Conservation (phyloP, 2,797 vertebrate species). For the Lophotriccus pileatus region DNA sequence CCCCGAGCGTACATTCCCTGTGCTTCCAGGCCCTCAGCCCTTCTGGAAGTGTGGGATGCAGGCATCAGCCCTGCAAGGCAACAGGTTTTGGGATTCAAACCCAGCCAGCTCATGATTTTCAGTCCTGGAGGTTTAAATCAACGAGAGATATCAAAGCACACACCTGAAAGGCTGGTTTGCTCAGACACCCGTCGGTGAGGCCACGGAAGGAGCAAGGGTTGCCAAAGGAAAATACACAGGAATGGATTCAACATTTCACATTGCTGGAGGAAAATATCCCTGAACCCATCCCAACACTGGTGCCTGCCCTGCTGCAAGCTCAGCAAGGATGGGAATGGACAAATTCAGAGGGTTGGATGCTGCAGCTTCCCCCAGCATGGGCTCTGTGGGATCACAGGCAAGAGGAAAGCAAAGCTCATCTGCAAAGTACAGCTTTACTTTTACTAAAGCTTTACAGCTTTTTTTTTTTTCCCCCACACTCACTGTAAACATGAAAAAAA, state of each 20-base stretch:
- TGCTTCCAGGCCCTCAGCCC: background rate
- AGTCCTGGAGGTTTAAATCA: background rate
- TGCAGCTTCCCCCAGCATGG: accelerated
- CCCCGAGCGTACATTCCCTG: background rate
- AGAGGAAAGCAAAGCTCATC: background rate
- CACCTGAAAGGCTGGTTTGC: background rate
- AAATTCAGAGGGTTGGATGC: background rate
- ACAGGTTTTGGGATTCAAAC: background rate
- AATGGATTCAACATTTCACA: background rate
- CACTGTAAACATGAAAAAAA: background rate
- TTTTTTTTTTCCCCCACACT: too few species aligned
- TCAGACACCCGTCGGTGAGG: accelerated
- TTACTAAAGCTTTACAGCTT: too few species aligned
- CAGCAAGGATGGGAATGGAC: background rate
- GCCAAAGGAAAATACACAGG: background rate
- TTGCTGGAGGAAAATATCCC: background rate
- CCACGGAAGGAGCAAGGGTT: background rate
- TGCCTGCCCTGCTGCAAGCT: background rate
- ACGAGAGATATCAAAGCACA: background rate
- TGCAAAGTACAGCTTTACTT: background rate
- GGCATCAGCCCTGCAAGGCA: background rate
- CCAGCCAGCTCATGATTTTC: background rate
- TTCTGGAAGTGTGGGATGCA: background rate
- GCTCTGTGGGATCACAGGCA: accelerated
- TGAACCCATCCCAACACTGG: background rate